Evolutionary conservation across 2,797 vertebrate genomes (phyloP), one percentile per base, ranked within the genome.

Genomic region (Nyctibius grandis): DNA sequence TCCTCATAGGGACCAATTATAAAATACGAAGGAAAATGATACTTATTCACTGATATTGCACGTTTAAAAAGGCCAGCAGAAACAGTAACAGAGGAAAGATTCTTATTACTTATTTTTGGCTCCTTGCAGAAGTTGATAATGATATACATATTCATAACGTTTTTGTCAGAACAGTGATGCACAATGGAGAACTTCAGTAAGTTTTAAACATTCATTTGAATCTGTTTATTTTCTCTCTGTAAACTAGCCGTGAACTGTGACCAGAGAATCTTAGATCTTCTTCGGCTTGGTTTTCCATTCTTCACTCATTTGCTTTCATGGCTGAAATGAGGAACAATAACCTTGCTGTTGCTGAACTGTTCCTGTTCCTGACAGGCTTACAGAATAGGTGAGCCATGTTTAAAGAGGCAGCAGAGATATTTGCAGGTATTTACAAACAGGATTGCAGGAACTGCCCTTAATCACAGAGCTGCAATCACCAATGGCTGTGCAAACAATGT

Each of bases 1-100:
- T 80, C 57, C 88, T 97, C 97, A 80, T 16, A 83, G 88, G 88
- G 92, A 95, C 95, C 89, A 97, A 96, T 96, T 97, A 96, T 70
- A 94, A 89, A 94, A 80, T 79, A 87, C 50, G 31, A 95, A 93
- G 88, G 78, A 93, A 95, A 95, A 86, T n/a, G 22, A 54, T 54
- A 72, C 26, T 69, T 83, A 73, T 26, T 77, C 34, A 77, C 54
- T 47, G 40, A 68, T 50, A 79, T 12, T 51, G 45, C 47, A 73
- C 31, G 23, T 64, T 77, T 86, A n/a, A 47, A 31, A 19, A 76
- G 63, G 57, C 33, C 23, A 72, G 40, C 33, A 53, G 68, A 86
- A 56, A 83, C 25, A 20, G 57, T 89, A 75, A 48, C 22, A 34
- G 21, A 54, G 42, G 40, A 79, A 92, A 72, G 76, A 38, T 16